These are phyloP conservation scores for Cordilura impudica DNA, from an alignment of 2,888 invertebrate genomes.

Conservation along the genomic window DNA sequence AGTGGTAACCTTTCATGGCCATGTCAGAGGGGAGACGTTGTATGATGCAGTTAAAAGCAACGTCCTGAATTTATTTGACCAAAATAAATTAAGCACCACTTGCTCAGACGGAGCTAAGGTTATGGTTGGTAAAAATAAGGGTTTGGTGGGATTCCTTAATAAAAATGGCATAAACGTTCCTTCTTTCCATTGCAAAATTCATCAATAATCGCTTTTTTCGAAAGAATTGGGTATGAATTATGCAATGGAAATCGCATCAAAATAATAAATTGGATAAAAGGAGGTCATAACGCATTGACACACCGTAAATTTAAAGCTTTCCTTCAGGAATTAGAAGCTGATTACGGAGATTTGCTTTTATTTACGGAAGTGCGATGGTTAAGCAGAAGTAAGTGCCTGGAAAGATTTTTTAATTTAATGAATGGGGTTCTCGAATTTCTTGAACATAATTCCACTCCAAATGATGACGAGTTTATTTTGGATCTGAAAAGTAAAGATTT, in stretches of 20 bases:
- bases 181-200: constrained; percentile 26
- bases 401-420: not conserved
- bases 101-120: no score
- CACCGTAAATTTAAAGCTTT: not conserved
- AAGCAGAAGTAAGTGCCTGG: not conserved
- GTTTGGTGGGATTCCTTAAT: not conserved
- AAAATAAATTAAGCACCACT: no score
- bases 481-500: no score
- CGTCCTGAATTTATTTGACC: not conserved
- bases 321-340: not conserved
- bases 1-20: not conserved
- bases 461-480: no score
- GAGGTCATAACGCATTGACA: constrained; percentile 1
- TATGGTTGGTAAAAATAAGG: constrained; percentile 1
- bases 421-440: no score
- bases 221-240: not conserved
- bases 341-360: not conserved
- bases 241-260: constrained; percentile 27
- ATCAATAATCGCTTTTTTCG: not conserved
- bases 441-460: no score
- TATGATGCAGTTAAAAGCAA: not conserved
- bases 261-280: constrained; percentile 35
- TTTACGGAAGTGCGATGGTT: constrained; percentile 13
- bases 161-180: not conserved
- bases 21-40: not conserved